phyloP scores from a whole-genome alignment of 2,888 invertebrate genomes.

The Dolichomitus sp. region DNA sequence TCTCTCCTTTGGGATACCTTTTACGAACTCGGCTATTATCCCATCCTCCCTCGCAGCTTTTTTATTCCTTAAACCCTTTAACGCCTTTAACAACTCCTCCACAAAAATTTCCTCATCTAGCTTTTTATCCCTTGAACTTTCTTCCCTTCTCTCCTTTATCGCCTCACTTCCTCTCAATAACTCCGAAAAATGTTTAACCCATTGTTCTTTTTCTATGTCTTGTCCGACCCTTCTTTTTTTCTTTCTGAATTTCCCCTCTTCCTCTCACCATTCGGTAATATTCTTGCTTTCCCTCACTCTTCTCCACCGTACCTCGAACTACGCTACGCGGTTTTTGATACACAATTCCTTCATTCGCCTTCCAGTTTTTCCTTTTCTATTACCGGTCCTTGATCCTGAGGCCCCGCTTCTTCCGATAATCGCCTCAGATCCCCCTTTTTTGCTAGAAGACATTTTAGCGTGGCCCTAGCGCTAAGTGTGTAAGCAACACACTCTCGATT shows the following conservation, averaged over 20 bases:
- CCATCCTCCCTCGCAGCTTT: neutral
- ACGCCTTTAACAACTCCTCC: neutral
- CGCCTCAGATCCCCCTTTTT: neutral
- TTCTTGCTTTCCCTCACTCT: constrained; percentile 5
- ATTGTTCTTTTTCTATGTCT: constrained; percentile 6
- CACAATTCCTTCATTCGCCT: constrained; percentile 2
- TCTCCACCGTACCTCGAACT: constrained; percentile 27
- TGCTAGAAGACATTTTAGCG: neutral
- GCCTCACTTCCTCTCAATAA: neutral
- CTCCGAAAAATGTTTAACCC: no score
- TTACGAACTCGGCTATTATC: neutral
- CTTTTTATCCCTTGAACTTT: neutral
- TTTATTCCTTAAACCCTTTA: constrained; percentile 2
- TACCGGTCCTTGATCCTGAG: no score
- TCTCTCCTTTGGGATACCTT: neutral
- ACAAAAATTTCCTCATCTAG: neutral
- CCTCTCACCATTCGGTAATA: constrained; percentile 42
- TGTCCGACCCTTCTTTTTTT: neutral
- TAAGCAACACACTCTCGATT: constrained; percentile 7
- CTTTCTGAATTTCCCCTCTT: constrained; percentile 13
- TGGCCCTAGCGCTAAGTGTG: no score
- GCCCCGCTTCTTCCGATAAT: no score
- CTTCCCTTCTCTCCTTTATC: neutral
- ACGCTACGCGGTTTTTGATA: neutral
- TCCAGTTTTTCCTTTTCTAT: neutral